phyloP scores from a whole-genome alignment of 2,888 invertebrate genomes.

The Lepidocyrtoides sp. region DNA sequence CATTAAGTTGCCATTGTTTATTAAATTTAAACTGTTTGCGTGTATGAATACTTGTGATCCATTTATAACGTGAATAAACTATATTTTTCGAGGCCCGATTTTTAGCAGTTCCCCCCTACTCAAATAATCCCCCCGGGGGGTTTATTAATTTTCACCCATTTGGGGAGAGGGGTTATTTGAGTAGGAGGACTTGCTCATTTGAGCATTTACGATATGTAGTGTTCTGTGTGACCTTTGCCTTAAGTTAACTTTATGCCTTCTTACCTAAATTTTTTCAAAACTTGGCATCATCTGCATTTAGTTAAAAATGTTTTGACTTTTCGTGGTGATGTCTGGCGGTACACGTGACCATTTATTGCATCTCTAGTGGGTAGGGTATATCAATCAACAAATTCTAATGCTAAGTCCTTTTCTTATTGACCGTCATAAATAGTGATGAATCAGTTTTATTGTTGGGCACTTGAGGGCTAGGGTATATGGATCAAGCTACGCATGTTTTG shows the following conservation, averaged over 20 bases:
- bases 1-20: too few relatives aligned
- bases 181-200: too few relatives aligned
- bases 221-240: slow-evolving; percentile 75
- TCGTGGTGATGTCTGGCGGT: slow-evolving; percentile 76
- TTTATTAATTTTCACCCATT: too few relatives aligned
- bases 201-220: neutral
- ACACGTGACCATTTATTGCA: slow-evolving; percentile 71
- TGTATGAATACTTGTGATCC: too few relatives aligned
- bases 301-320: slow-evolving; percentile 74
- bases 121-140: too few relatives aligned
- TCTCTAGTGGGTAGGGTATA: slow-evolving; percentile 7
- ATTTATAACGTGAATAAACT: too few relatives aligned
- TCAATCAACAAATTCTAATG: neutral
- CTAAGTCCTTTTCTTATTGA: neutral
- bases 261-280: slow-evolving; percentile 52
- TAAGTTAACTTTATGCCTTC: neutral
- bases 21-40: too few relatives aligned
- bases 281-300: slow-evolving; percentile 58
- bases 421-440: slow-evolving; percentile 38
- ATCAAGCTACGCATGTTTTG: neutral
- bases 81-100: too few relatives aligned
- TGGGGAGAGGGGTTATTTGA: too few relatives aligned
- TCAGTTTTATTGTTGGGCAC: slow-evolving; percentile 42
- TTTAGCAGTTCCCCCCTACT: too few relatives aligned
- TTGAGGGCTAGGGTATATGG: slow-evolving; percentile 41